Base-by-base conservation (phyloP, 2,113 vertebrate genomes). In the Oryzias woworae region DNA sequence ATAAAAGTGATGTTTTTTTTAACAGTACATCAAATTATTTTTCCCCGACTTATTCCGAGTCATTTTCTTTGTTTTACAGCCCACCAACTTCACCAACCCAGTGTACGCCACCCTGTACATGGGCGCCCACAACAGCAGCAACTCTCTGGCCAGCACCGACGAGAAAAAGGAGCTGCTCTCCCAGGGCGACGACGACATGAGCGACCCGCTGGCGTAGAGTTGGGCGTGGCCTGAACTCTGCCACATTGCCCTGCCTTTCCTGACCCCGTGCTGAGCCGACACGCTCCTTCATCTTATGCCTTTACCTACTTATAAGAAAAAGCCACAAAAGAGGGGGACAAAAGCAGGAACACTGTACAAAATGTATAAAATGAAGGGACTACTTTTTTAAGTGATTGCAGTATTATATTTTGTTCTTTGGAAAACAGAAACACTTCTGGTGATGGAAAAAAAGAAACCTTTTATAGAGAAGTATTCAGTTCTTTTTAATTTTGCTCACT, bases 301-400 rank as follows among this genome's bases (percentile, higher is more conserved):
- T 92, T 92, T 87, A 84, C 81, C 79, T 83, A 81, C 78, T 60
- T 71, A 85, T 83, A 89, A 87, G 77, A 90, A 91, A 81, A 83
- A 73, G 85, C 88, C 89, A 85, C 86, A 86, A 81, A 69, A 83
- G 86, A 84, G 79, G 68, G 81, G 74, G 72, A 77, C 66, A 77
- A 84, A 87, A 87, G 85, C 62, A 59, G 80, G 90, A 93, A 91
- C 88, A 92, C 92, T 97, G 95, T 97, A 96, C 92, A 96, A 96
- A 96, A 91, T 96, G 95, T 96, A 96, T 93, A 97, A 95, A 96
- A 94, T 36, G 36, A 94, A 96, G 96, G 96, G 95, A 96, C 93
- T 96, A 96, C 94, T 97, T 97, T 97, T 98, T 93, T 96, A 98
- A 96, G 94, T 97, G 94, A 96, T 91, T 91, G 94, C 96, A 98